Conservation (phyloP, 2,888 invertebrate genomes). For the Drosophila siamana region DNA sequence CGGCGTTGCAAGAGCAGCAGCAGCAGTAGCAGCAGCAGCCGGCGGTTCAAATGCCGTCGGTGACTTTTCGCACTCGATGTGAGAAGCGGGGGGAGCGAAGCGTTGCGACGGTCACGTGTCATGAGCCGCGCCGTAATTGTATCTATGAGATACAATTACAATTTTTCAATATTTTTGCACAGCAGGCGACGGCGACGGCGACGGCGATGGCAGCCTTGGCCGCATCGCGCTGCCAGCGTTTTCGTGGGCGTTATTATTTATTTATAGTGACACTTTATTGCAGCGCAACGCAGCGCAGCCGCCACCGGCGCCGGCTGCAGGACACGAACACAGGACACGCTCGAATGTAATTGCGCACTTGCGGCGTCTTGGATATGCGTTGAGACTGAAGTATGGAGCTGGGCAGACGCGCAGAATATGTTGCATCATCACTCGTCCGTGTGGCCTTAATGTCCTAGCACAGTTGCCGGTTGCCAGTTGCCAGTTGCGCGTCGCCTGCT, state of each 20-base stretch:
- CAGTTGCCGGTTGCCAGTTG: constrained; percentile 65
- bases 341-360: constrained; percentile 78
- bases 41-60: constrained; percentile 44
- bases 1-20: constrained; percentile 43
- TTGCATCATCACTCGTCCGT: constrained; percentile 74
- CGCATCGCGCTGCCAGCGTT: constrained; percentile 14
- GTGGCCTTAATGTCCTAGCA: constrained; percentile 76
- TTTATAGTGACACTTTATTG: constrained; percentile 81
- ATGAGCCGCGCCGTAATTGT: constrained; percentile 69
- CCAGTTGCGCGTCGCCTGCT: constrained; percentile 71
- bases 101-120: constrained; percentile 24
- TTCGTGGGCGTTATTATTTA: constrained; percentile 80
- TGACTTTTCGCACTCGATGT: constrained; percentile 76
- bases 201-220: constrained; percentile 7
- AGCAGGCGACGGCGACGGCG: constrained; percentile 49
- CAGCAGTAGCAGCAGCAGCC: background rate
- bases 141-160: constrained; percentile 80
- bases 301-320: constrained; percentile 64
- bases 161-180: constrained; percentile 80
- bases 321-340: constrained; percentile 72
- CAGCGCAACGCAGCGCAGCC: constrained; percentile 44
- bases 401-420: constrained; percentile 62
- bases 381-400: constrained; percentile 3
- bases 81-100: constrained; percentile 19
- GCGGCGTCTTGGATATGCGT: constrained; percentile 68